Conservation (phyloP, 2,888 invertebrate species). For the Eilema caniola region DNA sequence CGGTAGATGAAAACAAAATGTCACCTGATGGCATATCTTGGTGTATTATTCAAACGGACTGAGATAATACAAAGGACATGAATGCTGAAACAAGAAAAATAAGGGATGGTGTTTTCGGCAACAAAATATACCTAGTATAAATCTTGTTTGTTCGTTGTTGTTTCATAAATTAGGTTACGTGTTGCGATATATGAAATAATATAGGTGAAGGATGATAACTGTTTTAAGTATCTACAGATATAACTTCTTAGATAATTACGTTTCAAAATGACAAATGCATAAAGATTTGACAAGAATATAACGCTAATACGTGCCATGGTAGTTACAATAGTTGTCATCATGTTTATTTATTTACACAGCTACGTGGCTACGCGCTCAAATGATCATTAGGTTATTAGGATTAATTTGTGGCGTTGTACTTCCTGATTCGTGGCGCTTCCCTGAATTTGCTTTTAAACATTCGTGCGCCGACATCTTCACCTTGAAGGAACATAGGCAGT, state of each 20-base stretch:
- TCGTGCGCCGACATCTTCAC: conserved; percentile 80
- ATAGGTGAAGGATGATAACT: neutral
- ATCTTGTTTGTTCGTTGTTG: neutral
- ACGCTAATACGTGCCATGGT: conserved; percentile 26
- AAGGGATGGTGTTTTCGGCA: conserved; percentile 25
- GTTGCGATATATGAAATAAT: neutral
- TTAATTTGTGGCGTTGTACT: conserved; percentile 69
- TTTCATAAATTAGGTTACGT: neutral
- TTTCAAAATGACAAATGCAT: neutral
- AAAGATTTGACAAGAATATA: conserved; percentile 22
- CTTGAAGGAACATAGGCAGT: conserved; percentile 78
- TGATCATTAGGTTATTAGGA: conserved; percentile 67
- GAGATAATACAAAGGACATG: conserved; percentile 61
- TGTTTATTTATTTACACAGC: conserved; percentile 41
- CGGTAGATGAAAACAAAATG: conserved; percentile 64
- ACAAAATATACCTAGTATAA: neutral
- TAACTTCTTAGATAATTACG: neutral
- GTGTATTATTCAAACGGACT: conserved; percentile 77
- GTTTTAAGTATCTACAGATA: neutral
- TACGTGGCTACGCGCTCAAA: conserved; percentile 49
- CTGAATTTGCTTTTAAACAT: conserved; percentile 75
- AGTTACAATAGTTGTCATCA: conserved; percentile 31
- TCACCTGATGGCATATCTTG: conserved; percentile 62
- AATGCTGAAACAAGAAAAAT: conserved; percentile 43
- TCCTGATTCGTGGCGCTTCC: conserved; percentile 79